Base-by-base conservation (phyloP, 2,113 vertebrate species). In the Ctenomys sociabilis region DNA sequence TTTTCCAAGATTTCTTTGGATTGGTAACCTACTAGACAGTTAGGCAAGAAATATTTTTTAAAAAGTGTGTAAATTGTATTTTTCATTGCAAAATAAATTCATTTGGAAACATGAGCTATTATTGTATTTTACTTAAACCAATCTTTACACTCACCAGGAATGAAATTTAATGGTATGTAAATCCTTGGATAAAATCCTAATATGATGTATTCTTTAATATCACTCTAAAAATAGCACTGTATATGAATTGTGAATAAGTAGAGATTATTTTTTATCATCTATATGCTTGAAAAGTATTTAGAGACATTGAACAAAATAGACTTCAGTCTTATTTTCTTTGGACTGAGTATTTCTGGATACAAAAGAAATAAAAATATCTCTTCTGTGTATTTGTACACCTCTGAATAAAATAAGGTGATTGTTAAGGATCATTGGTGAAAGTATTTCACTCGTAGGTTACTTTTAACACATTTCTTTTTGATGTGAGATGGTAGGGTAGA, bases 151-250 rank as follows among this genome's bases (percentile, higher is more conserved):
- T 75, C 9, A 81, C 32, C 45, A 94, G 59, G 7, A 92, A 73
- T 73, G 28, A 82, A 90, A 68, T 52, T 26, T 68, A 97, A 90
- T 35, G 10, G 12, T 84, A 92, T 85, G 14, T 9, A 96, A 87
- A 90, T 64, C 45, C 61, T 52, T 83, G 93, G 87, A 89, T 83
- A 96, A 93, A 83, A 82, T 89, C 21, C n/a, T n/a, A 90, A 85
- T 83, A 68, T 13, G 26, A 91, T 57, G 40, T 92, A 13, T 80
- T 88, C 13, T 89, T 83, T 88, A 90, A 86, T 91, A 75, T 40
- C 5, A 77, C 40, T 86, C 88, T 85, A 91, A 88, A 90, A 91
- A 93, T 64, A 95, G 37, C 11, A 73, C 83, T 82, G 11, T 4
- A 59, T 40, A 77, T 82, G 37, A 52, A 82, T 72, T 93, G 19